Conservation (phyloP, 2,113 vertebrate species). For the Pygoscelis antarcticus region DNA sequence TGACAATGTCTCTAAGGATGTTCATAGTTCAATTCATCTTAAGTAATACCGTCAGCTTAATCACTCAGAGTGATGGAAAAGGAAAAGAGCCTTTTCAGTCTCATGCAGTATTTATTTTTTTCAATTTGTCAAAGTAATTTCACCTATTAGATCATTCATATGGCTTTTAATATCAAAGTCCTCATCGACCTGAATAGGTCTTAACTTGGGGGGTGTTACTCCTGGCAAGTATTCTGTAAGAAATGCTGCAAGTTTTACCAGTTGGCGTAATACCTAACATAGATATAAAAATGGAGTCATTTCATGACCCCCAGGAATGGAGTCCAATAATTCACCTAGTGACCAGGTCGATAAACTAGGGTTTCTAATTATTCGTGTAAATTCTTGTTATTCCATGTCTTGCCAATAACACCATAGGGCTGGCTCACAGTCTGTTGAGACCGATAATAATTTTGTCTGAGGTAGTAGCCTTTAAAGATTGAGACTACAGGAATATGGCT, state of each 20-base stretch:
- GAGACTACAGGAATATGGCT: neutral
- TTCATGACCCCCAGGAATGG: neutral
- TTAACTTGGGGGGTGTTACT: neutral
- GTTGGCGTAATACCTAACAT: neutral
- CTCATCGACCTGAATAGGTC: neutral
- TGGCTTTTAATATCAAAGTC: neutral
- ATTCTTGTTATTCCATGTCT: neutral
- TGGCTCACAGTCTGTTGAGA: neutral
- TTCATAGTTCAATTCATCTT: neutral
- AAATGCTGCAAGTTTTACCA: neutral
- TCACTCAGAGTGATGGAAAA: neutral
- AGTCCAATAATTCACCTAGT: neutral
- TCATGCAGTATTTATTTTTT: neutral
- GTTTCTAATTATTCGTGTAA: neutral
- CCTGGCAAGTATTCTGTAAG: neutral
- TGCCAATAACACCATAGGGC: neutral
- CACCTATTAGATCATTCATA: neutral
- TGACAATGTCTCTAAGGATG: neutral
- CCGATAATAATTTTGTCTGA: neutral
- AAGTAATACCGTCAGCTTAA: neutral
- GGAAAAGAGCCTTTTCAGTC: neutral
- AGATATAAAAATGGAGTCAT: neutral
- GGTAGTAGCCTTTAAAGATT: neutral
- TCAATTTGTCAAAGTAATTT: neutral
- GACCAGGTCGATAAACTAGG: neutral